Evolutionary conservation across 2,113 vertebrate species (phyloP), one percentile per base, ranked within the genome.

Genomic region (Melospiza melodia): DNA sequence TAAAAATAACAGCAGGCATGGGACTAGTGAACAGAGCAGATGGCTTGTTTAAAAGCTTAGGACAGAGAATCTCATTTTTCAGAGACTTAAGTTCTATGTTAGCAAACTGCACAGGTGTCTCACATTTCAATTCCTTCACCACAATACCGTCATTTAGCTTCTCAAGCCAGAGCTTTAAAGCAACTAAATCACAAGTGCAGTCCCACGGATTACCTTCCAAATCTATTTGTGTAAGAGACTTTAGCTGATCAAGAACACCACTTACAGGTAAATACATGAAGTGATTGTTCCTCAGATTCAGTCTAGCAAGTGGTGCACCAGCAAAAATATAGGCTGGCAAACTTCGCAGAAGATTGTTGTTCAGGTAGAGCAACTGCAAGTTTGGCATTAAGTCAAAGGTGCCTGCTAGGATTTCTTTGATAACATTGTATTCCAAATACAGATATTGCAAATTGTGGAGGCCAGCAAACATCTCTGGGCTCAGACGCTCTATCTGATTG

Each of bases 251-350:
- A 37, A 99, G 97, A 84, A 99, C 99, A 51, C 99, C 99, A 57
- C 99, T 99, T 95, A 99, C 99, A 83, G 99, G 99, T 76, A 99
- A 96, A 91, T 99, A 99, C 99, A 99, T 99, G 97, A 99, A 99
- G 97, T 99, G 99, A 96, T 99, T 99, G 98, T 99, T 99, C 96
- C 99, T 98, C 96, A 99, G 98, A 92, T 99, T 99, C 72, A 99
- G 98, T 75, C 99, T 98, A 51, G 99, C 99, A 55, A 99, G 98
- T 12, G 99, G 98, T 51, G 99, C 98, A n/a, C 98, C 98, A 4
- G 99, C 98, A 86, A 99, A 99, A 72, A 99, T 97, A 52, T 99
- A 99, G 0, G 99, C 99, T 2, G 99, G 99, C 84, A 99, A 97
- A 92, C 99, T 99, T 68, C 98, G 98, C 15, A 99, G 96, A 30